Percentiles rank a stretch among this genome's conserved stretches.
Evolutionary conservation across 2,888 invertebrate genomes (phyloP).

Genomic region (Archips xylosteana): DNA sequence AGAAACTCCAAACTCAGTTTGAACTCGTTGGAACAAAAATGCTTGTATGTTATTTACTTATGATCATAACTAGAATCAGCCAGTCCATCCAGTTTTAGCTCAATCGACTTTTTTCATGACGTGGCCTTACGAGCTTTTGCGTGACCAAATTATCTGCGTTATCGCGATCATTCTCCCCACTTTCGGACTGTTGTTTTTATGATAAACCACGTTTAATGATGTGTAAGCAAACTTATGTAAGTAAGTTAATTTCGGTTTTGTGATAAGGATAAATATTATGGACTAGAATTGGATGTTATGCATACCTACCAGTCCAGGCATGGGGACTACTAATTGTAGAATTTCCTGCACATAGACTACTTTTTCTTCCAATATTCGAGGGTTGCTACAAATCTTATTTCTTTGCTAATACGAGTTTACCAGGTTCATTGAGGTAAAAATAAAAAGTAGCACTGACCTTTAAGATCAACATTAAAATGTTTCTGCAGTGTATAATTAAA

Average conservation of each 20-base stretch:
- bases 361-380: too few species aligned
- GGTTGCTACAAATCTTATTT: background rate
- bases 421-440: background rate
- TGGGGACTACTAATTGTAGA: too few species aligned
- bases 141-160: slow-evolving; percentile 15
- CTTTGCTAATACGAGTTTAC: background rate
- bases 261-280: background rate
- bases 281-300: background rate
- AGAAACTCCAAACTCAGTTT: too few species aligned
- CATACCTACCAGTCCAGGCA: background rate
- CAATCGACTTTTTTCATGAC: slow-evolving; percentile 1
- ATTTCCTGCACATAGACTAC: too few species aligned
- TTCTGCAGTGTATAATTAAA: slow-evolving; percentile 7
- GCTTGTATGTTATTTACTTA: too few species aligned
- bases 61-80: background rate
- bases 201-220: slow-evolving; percentile 15
- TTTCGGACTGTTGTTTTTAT: slow-evolving; percentile 13
- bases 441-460: slow-evolving; percentile 5
- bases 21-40: too few species aligned
- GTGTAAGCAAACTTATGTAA: background rate
- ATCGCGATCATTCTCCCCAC: background rate
- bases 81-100: background rate
- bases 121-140: slow-evolving; percentile 13
- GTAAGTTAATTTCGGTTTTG: background rate
- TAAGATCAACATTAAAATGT: background rate